Conservation (phyloP, 2,888 invertebrate species). For the Torymus auratus region DNA sequence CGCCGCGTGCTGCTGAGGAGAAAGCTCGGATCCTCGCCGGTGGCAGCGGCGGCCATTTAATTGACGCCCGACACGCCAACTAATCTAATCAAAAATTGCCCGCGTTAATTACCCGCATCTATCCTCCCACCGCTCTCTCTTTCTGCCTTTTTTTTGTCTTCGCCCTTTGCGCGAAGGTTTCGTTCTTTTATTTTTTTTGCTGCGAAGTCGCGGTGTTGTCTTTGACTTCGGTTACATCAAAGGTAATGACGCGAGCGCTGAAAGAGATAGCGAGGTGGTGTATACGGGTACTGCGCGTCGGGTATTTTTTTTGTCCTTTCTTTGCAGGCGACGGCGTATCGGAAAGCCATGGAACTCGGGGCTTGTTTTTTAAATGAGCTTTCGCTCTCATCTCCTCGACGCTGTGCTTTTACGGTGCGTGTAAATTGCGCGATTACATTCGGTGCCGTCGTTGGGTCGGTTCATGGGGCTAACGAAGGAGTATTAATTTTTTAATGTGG, state of each 20-base stretch:
- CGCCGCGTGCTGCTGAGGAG: conserved; percentile 11
- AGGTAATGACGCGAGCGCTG: conserved; percentile 28
- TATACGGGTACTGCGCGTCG: too few species aligned
- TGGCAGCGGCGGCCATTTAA: conserved; percentile 19
- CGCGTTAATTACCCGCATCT: conserved; percentile 49
- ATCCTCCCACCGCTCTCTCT: conserved; percentile 1
- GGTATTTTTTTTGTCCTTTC: not conserved
- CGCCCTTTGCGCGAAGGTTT: not conserved
- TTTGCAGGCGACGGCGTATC: too few species aligned
- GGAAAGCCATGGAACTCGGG: too few species aligned
- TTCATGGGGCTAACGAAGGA: too few species aligned
- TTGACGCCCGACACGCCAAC: conserved; percentile 27
- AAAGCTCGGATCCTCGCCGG: not conserved
- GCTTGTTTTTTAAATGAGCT: too few species aligned
- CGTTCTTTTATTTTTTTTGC: not conserved
- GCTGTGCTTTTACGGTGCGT: too few species aligned
- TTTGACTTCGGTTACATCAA: conserved; percentile 10
- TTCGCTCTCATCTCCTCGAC: too few species aligned
- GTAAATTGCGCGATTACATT: too few species aligned
- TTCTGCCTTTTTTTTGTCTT: not conserved
- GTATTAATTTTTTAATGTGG: too few species aligned
- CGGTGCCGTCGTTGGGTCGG: too few species aligned
- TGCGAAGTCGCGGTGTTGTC: not conserved
- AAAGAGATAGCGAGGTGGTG: not conserved
- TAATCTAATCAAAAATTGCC: conserved; percentile 55